phyloP scores from a whole-genome alignment of 2,113 vertebrate genomes.

The Heterotilapia buettikoferi region DNA sequence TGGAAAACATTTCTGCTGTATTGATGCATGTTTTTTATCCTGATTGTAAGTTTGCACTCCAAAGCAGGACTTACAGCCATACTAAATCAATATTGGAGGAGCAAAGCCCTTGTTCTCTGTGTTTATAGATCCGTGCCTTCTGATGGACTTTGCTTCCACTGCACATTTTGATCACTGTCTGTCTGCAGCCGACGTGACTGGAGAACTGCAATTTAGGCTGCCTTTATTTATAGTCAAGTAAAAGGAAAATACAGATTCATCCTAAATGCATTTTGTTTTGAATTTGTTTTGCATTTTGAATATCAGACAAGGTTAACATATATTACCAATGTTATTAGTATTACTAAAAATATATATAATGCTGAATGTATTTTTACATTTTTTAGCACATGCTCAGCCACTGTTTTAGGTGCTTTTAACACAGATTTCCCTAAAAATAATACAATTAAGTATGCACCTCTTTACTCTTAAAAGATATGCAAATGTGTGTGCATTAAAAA shows the following conservation, averaged over 20 bases:
- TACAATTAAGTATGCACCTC: background rate
- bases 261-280: background rate
- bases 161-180: conserved; percentile 59
- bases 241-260: background rate
- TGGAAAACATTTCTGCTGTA: conserved; percentile 42
- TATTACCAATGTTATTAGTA: background rate
- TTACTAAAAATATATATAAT: background rate
- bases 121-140: conserved; percentile 60
- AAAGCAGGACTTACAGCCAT: conserved; percentile 57
- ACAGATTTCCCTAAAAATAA: background rate
- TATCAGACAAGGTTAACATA: background rate
- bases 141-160: conserved; percentile 57
- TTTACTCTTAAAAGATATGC: background rate
- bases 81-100: conserved; percentile 67
- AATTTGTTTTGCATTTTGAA: background rate
- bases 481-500: background rate
- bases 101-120: conserved; percentile 57
- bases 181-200: conserved; percentile 53
- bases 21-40: conserved; percentile 44
- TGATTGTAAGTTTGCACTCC: conserved; percentile 58
- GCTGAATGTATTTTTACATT: background rate
- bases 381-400: background rate
- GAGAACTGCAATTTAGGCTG: conserved; percentile 22
- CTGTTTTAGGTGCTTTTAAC: background rate
- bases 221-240: conserved; percentile 5